phyloP scores from a whole-genome alignment of 1,140 invertebrate genomes.

The Aphis gossypii region DNA sequence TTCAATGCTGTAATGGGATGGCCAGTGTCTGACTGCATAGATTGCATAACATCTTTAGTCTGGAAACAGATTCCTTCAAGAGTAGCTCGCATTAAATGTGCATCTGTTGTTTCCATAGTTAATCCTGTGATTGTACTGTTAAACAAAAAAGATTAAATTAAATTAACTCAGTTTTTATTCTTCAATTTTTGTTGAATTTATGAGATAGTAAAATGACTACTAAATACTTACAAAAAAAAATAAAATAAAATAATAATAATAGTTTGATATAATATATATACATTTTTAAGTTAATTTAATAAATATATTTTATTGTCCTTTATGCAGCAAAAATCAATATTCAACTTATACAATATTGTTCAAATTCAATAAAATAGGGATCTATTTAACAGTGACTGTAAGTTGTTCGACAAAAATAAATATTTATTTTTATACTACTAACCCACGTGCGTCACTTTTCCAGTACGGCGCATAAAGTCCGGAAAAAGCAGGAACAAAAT shows the following conservation, averaged over 20 bases:
- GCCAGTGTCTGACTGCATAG: slow-evolving; percentile 92
- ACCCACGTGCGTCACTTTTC: slow-evolving; percentile 90
- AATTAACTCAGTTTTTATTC: background rate
- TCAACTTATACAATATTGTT: background rate
- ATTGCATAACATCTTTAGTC: slow-evolving; percentile 83
- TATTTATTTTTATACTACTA: slow-evolving; percentile 57
- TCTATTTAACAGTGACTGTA: background rate
- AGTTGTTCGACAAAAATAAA: background rate
- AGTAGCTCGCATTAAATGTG: slow-evolving; percentile 91
- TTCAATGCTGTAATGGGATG: slow-evolving; percentile 80
- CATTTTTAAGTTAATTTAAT: too few relatives aligned
- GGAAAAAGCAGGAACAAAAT: slow-evolving; percentile 93
- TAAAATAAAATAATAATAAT: background rate
- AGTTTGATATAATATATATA: too few relatives aligned
- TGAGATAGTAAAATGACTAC: background rate
- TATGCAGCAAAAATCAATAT: background rate
- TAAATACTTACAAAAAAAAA: background rate
- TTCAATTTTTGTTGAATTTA: background rate
- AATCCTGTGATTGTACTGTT: slow-evolving; percentile 91
- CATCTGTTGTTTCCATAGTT: slow-evolving; percentile 90
- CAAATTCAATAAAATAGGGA: background rate
- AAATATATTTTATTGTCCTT: background rate
- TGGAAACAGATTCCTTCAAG: slow-evolving; percentile 96
- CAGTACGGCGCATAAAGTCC: slow-evolving; percentile 95
- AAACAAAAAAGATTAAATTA: background rate